phyloP scores from a whole-genome alignment of 2,888 invertebrate species.

The Tridacna crocea region DNA sequence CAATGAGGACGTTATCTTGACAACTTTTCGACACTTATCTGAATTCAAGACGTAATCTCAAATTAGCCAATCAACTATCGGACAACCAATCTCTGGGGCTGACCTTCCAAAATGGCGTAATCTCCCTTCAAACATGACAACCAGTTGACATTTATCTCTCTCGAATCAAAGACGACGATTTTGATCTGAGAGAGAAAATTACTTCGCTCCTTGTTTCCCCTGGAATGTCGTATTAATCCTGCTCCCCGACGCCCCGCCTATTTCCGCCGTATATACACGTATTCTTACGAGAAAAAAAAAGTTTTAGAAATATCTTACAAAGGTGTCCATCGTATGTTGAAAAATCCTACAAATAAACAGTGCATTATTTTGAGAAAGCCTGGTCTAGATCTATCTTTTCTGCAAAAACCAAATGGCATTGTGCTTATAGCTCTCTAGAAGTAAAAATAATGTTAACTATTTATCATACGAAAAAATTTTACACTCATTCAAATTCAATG shows the following conservation, averaged over 20 bases:
- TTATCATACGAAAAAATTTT: too few species aligned
- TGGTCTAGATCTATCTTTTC: too few species aligned
- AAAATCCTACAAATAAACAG: too few species aligned
- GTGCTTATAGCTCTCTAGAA: too few species aligned
- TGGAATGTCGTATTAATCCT: conserved; percentile 12
- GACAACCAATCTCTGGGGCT: conserved; percentile 19
- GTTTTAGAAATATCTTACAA: too few species aligned
- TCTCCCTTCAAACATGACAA: conserved; percentile 11
- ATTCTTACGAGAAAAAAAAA: too few species aligned
- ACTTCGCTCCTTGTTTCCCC: conserved; percentile 2
- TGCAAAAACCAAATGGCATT: too few species aligned
- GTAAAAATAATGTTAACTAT: too few species aligned
- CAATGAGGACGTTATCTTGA: conserved; percentile 10
- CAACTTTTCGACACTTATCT: conserved; percentile 19
- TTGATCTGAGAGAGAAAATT: not conserved
- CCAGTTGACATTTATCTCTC: conserved; percentile 25
- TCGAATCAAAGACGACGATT: conserved; percentile 18
- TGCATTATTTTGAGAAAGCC: too few species aligned
- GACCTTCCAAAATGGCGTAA: conserved; percentile 20
- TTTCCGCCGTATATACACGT: not conserved
- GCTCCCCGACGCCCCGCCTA: not conserved
- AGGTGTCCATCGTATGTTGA: too few species aligned
- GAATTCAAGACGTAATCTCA: conserved; percentile 8
- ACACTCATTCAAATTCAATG: too few species aligned
- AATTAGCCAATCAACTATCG: conserved; percentile 23